Evolutionary conservation across 2,113 vertebrate genomes (phyloP).

Genomic region (Crotalus tigris): DNA sequence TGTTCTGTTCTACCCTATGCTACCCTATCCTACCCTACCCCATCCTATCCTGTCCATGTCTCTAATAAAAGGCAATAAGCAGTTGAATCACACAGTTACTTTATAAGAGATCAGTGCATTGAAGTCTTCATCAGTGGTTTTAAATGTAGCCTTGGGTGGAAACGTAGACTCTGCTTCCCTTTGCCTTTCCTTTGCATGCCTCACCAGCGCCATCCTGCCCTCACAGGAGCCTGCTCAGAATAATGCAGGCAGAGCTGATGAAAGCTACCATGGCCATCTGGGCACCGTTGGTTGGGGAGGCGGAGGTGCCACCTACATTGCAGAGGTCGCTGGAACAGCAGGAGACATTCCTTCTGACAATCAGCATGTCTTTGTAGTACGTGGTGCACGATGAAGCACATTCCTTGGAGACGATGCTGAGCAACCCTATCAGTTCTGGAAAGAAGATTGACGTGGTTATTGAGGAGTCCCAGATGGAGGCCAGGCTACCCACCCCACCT

Average conservation of each 20-base stretch:
- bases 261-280: background rate
- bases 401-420: conserved; percentile 60
- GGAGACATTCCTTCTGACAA: conserved; percentile 46
- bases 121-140: fast-evolving
- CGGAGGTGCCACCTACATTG: background rate
- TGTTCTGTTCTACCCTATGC: no score
- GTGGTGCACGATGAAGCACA: background rate
- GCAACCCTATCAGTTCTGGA: conserved; percentile 6
- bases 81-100: background rate
- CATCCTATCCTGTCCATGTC: background rate
- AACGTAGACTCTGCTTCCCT: background rate
- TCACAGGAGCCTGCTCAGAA: conserved; percentile 41
- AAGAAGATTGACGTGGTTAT: background rate
- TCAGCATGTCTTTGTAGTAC: fast-evolving
- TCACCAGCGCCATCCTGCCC: background rate
- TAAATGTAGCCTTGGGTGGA: background rate
- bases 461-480: background rate
- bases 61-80: background rate
- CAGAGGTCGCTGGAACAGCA: conserved; percentile 59
- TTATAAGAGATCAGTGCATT: no score
- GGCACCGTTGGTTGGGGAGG: fast-evolving
- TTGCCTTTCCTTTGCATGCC: background rate
- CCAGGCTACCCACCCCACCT: background rate
- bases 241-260: background rate
- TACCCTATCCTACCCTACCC: no score